phyloP scores from a whole-genome alignment of 2,888 invertebrate genomes.

The Ectropis crepuscularia region DNA sequence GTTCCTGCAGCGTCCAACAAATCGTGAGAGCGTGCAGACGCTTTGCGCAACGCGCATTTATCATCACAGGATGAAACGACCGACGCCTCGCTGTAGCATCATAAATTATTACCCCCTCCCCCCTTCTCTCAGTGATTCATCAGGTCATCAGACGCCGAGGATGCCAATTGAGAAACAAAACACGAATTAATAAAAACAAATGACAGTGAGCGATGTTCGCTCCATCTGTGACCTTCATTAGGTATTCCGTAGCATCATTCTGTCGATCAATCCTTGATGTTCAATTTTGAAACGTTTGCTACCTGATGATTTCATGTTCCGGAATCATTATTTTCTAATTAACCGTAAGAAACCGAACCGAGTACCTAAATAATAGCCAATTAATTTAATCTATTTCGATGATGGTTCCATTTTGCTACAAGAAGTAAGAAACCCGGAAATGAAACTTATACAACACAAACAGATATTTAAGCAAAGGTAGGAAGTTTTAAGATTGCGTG shows the following conservation, averaged over 20 bases:
- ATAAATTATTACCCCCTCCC: slow-evolving; percentile 70
- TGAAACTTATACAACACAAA: too few species aligned
- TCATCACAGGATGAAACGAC: slow-evolving; percentile 64
- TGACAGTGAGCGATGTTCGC: slow-evolving; percentile 41
- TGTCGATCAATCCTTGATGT: slow-evolving; percentile 32
- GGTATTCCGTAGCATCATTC: slow-evolving; percentile 32
- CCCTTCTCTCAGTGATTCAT: slow-evolving; percentile 32
- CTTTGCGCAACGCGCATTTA: slow-evolving; percentile 68
- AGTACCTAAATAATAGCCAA: too few species aligned
- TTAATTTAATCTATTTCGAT: too few species aligned
- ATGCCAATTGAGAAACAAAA: slow-evolving; percentile 46
- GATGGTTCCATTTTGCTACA: too few species aligned
- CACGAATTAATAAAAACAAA: slow-evolving; percentile 46
- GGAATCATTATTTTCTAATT: too few species aligned
- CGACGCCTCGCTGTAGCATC: slow-evolving; percentile 62
- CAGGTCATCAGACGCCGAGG: slow-evolving; percentile 40
- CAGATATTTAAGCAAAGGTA: too few species aligned
- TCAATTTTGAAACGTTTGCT: slow-evolving; percentile 39
- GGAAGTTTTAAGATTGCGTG: too few species aligned
- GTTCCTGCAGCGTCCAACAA: slow-evolving; percentile 35
- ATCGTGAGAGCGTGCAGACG: slow-evolving; percentile 29
- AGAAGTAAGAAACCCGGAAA: too few species aligned
- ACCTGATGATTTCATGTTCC: background rate
- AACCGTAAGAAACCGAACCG: too few species aligned
- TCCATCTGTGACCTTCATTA: slow-evolving; percentile 37